Percentiles rank a stretch among this genome's conserved stretches.
phyloP scores from a whole-genome alignment of 1,140 invertebrate species.

The Drosophila hydei region DNA sequence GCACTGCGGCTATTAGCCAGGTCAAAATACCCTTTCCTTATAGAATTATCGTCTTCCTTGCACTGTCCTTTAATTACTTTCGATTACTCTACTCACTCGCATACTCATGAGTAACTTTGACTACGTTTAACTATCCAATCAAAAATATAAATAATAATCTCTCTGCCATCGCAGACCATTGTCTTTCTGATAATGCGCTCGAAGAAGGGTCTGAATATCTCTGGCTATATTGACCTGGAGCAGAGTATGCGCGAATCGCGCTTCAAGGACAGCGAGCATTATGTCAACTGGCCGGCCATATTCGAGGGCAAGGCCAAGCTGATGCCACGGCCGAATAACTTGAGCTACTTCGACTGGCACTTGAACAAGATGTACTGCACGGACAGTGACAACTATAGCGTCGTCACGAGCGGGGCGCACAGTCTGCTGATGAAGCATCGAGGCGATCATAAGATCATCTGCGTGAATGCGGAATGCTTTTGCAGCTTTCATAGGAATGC shows the following conservation, averaged over 20 bases:
- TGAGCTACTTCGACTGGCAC: conserved; percentile 53
- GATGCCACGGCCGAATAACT: conserved; percentile 18
- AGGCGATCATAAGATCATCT: conserved; percentile 57
- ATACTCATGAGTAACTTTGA: too few species aligned
- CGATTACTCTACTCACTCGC: too few species aligned
- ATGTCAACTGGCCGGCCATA: conserved; percentile 43
- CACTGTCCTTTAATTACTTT: too few species aligned
- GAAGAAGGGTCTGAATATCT: conserved; percentile 40
- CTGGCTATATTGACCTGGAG: conserved; percentile 53
- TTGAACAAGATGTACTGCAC: conserved; percentile 31
- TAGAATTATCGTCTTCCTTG: too few species aligned
- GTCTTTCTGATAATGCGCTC: conserved; percentile 54
- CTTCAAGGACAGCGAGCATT: background rate
- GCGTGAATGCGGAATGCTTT: conserved; percentile 38
- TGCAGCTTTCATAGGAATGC: conserved; percentile 23
- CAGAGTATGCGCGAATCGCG: conserved; percentile 37
- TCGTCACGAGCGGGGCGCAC: conserved; percentile 27
- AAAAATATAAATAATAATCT: too few species aligned
- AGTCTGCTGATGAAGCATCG: conserved; percentile 53
- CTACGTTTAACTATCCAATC: too few species aligned
- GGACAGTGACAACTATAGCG: conserved; percentile 46
- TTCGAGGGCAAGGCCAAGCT: conserved; percentile 45
- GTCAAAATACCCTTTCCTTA: too few species aligned
- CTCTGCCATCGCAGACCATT: conserved; percentile 42
- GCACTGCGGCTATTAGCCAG: too few species aligned